Evolutionary conservation across 2,113 vertebrate genomes (phyloP), one percentile per base, ranked within the genome.

Genomic region (Oryzias woworae): DNA sequence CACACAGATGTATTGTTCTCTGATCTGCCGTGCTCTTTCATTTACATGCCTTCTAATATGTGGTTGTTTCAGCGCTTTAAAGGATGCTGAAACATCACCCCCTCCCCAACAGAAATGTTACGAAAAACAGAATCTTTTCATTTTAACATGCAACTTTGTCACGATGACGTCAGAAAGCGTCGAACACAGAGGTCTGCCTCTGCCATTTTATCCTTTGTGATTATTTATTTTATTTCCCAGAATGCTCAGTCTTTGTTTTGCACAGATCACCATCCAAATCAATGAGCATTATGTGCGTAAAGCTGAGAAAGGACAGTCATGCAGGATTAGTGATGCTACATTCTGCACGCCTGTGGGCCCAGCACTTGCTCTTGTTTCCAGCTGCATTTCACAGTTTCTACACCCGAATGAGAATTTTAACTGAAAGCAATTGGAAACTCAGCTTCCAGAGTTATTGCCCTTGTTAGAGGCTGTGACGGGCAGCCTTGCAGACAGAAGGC

Each of bases 1-100:
- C 59, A 66, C 43, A 56, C 28, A 41, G 23, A 14, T 15, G n/a
- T 22, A 22, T 74, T 64, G 60, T 59, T 53, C 64, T 66, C 51
- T 52, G 14, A 54, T 49, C 24, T 46, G 2, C 17, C 7, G 15
- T 50, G 49, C 71, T 80, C 76, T 86, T 63, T 87, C 68, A 83
- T 87, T 80, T 78, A 53, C 62, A 68, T 68, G 7, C 55, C 31
- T 51, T 2, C 36, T 36, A 13, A 50, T 53, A 73, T 57, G 16
- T 54, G 23, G 10, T 1, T 14, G 31, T 54, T 63, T 66, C 24
- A 54, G 52, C 50, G 13, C 13, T 58, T 20, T 24, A 18, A 26
- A n/a, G 22, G 6, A 44, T 17, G 44, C 48, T 60, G 28, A 69
- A 7, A 41, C 50, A 28, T 2, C 4, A 47, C 5, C 17, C 14